Conservation (phyloP, 2,888 invertebrate species). For the Reticulitermes lucifugus region DNA sequence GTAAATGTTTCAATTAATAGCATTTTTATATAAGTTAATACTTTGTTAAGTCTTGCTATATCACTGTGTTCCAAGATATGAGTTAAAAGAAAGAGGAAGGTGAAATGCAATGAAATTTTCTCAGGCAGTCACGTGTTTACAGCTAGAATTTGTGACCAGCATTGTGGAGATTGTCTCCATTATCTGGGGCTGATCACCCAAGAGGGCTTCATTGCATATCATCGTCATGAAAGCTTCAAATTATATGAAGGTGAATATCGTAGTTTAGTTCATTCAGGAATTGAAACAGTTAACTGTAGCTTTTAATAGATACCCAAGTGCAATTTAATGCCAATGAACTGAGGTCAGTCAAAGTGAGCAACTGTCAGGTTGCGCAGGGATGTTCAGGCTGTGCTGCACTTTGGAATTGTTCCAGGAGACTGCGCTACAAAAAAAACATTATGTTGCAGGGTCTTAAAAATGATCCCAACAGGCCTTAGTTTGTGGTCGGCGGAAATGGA, state of each 20-base stretch:
- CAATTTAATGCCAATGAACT: conserved; percentile 42
- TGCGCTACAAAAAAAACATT: neutral
- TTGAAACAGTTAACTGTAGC: conserved; percentile 20
- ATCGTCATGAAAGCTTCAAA: no score
- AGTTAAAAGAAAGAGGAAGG: neutral
- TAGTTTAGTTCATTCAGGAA: conserved; percentile 6
- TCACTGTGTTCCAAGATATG: conserved; percentile 12
- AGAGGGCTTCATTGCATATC: no score
- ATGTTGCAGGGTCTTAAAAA: neutral
- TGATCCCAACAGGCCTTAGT: neutral
- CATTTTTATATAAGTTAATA: conserved; percentile 27
- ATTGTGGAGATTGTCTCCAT: no score
- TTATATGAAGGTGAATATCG: neutral
- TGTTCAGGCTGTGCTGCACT: neutral
- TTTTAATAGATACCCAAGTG: conserved; percentile 44
- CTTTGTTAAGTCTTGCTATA: neutral
- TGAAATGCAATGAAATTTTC: no score
- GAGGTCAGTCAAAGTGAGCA: neutral
- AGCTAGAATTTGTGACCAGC: no score
- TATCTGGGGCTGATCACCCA: no score
- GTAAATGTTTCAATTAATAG: conserved; percentile 17
- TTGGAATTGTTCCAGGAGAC: conserved; percentile 7
- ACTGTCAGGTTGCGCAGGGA: neutral
- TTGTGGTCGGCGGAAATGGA: neutral
- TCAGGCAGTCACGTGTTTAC: no score